Percentiles rank a stretch among this genome's conserved stretches.
Evolutionary conservation across 2,113 vertebrate species (phyloP).

Genomic region (Lethenteron camtschaticum): DNA sequence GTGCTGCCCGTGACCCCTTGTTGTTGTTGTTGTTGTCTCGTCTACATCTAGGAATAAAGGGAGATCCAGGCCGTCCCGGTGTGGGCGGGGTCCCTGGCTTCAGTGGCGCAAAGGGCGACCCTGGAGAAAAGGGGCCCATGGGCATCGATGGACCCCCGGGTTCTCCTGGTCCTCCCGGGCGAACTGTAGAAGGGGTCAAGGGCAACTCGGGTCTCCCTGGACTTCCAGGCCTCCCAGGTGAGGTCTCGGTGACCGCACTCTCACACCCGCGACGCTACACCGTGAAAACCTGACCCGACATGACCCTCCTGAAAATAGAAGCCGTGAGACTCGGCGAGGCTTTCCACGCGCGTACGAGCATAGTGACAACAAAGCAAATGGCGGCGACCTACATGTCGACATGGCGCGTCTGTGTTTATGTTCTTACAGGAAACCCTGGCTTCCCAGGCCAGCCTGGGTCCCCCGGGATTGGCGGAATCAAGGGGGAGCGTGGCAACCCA

Average conservation of each 20-base stretch:
- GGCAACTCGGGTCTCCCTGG: background rate
- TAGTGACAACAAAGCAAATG: too few relatives aligned
- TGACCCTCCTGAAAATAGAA: too few relatives aligned
- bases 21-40: too few relatives aligned
- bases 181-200: background rate
- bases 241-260: too few relatives aligned
- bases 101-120: background rate
- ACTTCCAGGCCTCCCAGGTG: slow-evolving; percentile 1
- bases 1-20: too few relatives aligned
- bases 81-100: background rate
- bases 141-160: background rate
- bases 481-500: background rate
- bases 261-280: too few relatives aligned
- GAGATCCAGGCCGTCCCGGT: background rate
- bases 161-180: background rate
- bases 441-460: background rate
- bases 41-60: background rate
- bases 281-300: too few relatives aligned
- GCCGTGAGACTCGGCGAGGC: too few relatives aligned
- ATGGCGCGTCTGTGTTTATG: background rate
- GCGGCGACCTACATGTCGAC: too few relatives aligned
- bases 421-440: slow-evolving; percentile 3
- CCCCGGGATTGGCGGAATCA: background rate
- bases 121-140: background rate
- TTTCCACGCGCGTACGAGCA: too few relatives aligned